A percentile compares a stretch with the other conserved stretches of the same genome.
These are phyloP conservation scores for Penaeus japonicus DNA, from an alignment of 1,140 invertebrate species.

Conservation along the genomic window DNA sequence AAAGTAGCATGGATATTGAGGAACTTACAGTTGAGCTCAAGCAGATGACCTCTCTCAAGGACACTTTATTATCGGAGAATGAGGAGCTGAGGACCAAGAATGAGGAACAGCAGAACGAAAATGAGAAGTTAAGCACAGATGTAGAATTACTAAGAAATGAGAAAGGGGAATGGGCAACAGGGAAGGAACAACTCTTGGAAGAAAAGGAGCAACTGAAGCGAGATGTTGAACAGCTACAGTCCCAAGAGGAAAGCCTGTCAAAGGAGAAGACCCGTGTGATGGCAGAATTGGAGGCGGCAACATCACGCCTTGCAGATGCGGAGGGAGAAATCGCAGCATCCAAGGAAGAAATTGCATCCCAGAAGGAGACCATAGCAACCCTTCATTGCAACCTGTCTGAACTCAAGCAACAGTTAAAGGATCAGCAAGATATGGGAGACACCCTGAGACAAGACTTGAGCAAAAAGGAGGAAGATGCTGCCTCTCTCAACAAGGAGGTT, in stretches of 20 bases:
- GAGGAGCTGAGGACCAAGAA: neutral
- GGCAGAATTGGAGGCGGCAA: neutral
- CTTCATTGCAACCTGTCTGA: neutral
- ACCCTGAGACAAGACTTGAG: neutral
- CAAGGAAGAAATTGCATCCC: neutral
- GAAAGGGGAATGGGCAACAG: neutral
- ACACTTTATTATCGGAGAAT: neutral
- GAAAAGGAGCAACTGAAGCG: neutral
- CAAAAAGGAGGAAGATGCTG: slow-evolving; percentile 12
- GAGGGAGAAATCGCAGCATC: neutral
- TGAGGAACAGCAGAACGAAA: slow-evolving; percentile 1
- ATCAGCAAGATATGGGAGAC: neutral
- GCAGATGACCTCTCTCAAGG: neutral
- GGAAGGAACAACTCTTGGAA: neutral
- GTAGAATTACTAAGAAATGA: neutral
- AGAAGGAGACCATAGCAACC: neutral
- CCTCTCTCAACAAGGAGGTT: neutral
- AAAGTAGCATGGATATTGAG: slow-evolving; percentile 21
- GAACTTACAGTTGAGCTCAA: neutral
- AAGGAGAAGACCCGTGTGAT: neutral
- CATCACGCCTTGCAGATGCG: neutral
- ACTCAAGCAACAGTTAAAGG: neutral
- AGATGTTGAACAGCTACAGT: neutral
- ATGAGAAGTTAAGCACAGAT: neutral
- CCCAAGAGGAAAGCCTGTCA: neutral